Evolutionary conservation across 2,888 invertebrate genomes (phyloP), one percentile per base, ranked within the genome.

Genomic region (Drosophila tripunctata): DNA sequence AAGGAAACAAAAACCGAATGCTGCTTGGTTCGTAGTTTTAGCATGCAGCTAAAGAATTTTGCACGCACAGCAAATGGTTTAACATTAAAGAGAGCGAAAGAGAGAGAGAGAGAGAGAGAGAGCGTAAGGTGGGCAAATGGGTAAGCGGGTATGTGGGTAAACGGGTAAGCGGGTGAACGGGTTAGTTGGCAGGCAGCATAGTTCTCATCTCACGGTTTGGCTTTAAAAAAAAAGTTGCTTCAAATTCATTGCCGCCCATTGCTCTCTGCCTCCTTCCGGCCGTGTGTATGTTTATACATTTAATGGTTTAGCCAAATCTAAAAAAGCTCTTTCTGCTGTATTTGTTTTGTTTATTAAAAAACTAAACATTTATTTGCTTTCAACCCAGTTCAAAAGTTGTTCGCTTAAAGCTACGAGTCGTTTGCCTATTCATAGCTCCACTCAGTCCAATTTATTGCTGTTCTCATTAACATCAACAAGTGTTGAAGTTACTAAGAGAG

Each of bases 391-490:
- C 10, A 10, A 10, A n/a, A n/a, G n/a, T n/a, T n/a, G 27, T 10
- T 41, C 44, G 24, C 48, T 48, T 48, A 48, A 48, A 48, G 48
- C 48, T 17, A 4, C 7, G n/a, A 21, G 15, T n/a, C 15, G 15
- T 27, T 27, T 6, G 15, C n/a, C 14, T 0, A 30, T 4, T n/a
- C n/a, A n/a, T n/a, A n/a, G n/a, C 17, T 19, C 4, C 43, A 24
- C 24, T 15, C 43, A 21, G 24, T 36, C 40, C n/a, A 30, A 6
- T 36, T 56, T 14, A 50, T 48, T 63, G 24, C 19, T 30, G 36
- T 43, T 35, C 66, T 67, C 77, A 73, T 76, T 66, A 86, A 68
- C 75, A 84, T 87, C 81, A 81, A 81, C 81, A 87, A 81, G 87
- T 81, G 81, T 72, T 65, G 65, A 58, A 61, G 65, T 43, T 62